Percentiles rank a stretch among this genome's conserved stretches.
Conservation (phyloP, 2,113 vertebrate genomes). For the Capreolus pygargus region DNA sequence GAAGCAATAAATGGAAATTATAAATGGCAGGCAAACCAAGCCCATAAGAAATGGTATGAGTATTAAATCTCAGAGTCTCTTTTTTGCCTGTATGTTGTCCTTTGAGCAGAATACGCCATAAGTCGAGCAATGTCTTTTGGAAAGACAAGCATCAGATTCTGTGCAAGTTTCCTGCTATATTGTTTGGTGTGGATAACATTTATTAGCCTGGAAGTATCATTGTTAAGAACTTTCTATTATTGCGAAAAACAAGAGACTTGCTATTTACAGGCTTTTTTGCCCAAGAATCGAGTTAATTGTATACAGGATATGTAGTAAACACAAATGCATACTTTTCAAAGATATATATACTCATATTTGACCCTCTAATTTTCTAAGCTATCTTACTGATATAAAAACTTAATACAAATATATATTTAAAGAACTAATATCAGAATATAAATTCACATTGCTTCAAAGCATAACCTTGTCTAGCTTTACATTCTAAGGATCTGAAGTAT, state of each 20-base stretch:
- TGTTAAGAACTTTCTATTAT: not conserved
- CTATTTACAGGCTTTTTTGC: not conserved
- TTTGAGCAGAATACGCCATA: not conserved
- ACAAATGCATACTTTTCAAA: not conserved
- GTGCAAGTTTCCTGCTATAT: not conserved
- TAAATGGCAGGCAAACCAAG: slow-evolving; percentile 60
- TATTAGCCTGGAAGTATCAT: not conserved
- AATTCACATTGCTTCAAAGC: not conserved
- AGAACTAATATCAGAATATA: not conserved
- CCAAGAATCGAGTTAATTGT: not conserved
- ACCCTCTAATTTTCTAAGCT: not conserved
- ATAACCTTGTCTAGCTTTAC: not conserved
- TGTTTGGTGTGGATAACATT: not conserved
- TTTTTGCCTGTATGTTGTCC: not conserved
- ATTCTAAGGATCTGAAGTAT: not conserved
- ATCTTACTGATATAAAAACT: not conserved
- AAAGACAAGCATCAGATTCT: not conserved
- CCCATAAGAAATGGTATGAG: not conserved
- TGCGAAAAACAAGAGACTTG: not conserved
- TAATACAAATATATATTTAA: not conserved
- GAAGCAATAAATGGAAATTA: slow-evolving; percentile 74
- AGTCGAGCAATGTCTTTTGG: not conserved
- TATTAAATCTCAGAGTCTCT: slow-evolving; percentile 11
- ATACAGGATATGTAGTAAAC: not conserved
- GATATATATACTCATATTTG: not conserved